Evolutionary conservation across 2,888 invertebrate genomes (phyloP).

Genomic region (Bhutanitis thaidina): DNA sequence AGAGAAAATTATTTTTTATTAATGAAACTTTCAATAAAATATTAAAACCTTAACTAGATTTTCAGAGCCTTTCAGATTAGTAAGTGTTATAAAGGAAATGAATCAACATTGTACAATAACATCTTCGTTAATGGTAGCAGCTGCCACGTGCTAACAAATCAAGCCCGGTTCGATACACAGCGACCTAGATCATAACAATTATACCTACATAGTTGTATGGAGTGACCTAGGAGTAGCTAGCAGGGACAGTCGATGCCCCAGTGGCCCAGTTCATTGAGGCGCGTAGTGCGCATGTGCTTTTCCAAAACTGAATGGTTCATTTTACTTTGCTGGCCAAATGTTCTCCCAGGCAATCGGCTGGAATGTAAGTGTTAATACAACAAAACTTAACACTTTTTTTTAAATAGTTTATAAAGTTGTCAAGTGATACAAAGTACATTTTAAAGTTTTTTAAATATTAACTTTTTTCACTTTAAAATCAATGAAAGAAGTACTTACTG

Average conservation of each 20-base stretch:
- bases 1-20: too few relatives aligned
- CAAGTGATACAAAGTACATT: too few relatives aligned
- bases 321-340: constrained; percentile 28
- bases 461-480: too few relatives aligned
- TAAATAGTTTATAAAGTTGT: too few relatives aligned
- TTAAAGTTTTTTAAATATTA: too few relatives aligned
- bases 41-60: too few relatives aligned
- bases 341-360: constrained; percentile 26
- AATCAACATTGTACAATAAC: too few relatives aligned
- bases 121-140: neutral
- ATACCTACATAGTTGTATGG: constrained; percentile 29
- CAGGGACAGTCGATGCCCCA: constrained; percentile 66
- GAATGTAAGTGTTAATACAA: neutral
- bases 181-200: constrained; percentile 53
- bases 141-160: neutral
- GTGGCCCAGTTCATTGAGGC: constrained; percentile 53
- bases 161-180: constrained; percentile 19
- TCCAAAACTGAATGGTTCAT: constrained; percentile 39
- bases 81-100: too few relatives aligned
- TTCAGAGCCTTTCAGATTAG: too few relatives aligned
- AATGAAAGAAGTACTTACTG: too few relatives aligned
- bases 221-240: constrained; percentile 45
- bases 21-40: too few relatives aligned
- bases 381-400: too few relatives aligned
- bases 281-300: constrained; percentile 54